These are phyloP conservation scores for Polietes domitor DNA, from an alignment of 2,888 invertebrate species.

Conservation along the genomic window DNA sequence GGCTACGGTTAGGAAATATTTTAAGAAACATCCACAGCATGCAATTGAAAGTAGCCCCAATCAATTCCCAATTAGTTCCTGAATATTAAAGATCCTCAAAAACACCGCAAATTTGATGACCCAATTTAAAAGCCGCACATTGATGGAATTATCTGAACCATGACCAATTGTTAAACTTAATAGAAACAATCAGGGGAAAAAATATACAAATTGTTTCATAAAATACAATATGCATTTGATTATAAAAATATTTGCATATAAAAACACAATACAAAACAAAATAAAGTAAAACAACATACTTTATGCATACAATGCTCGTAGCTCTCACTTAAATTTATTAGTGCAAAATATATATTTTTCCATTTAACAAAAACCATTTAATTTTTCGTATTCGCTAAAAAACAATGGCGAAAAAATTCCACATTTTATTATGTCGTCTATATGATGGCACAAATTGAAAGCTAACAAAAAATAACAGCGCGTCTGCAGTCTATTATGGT, in stretches of 20 bases:
- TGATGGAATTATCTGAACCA: background rate
- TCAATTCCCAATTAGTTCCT: too few species aligned
- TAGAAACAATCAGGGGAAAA: too few species aligned
- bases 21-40: too few species aligned
- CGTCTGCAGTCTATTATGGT: background rate
- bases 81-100: too few species aligned
- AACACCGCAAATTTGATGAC: too few species aligned
- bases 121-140: background rate
- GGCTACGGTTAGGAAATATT: too few species aligned
- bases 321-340: conserved; percentile 24
- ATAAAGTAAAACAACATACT: background rate
- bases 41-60: too few species aligned
- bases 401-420: background rate
- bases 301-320: conserved; percentile 22
- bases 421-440: conserved; percentile 21
- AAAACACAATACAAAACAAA: background rate
- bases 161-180: background rate
- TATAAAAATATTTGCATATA: background rate
- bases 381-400: background rate
- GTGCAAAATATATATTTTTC: background rate
- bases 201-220: background rate
- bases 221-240: background rate
- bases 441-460: conserved; percentile 9
- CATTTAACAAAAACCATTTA: conserved; percentile 21
- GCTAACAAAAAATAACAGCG: conserved; percentile 1